Conservation (phyloP, 2,113 vertebrate species). For the Pollimyrus isidori region DNA sequence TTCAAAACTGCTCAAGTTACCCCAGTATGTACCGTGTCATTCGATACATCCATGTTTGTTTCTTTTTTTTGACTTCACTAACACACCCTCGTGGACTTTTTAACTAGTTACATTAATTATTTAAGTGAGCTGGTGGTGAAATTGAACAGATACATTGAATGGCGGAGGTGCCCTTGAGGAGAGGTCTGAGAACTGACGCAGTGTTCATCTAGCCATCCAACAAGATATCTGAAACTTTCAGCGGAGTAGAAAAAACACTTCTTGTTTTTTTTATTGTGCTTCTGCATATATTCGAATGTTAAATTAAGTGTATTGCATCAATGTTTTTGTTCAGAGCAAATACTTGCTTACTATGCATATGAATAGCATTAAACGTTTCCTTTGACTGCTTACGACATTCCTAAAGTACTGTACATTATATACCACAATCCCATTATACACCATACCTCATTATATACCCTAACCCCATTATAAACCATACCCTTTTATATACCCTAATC, state of each 20-base stretch:
- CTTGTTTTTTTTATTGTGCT: not conserved
- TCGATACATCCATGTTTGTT: not conserved
- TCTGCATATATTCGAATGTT: not conserved
- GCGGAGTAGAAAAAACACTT: not conserved
- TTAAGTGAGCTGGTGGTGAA: not conserved
- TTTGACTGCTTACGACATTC: not conserved
- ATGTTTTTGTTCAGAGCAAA: not conserved
- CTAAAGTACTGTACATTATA: not conserved
- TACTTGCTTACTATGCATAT: not conserved
- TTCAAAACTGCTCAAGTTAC: not conserved
- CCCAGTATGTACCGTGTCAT: not conserved
- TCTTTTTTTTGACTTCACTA: not conserved
- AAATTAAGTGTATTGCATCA: not conserved
- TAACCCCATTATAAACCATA: too few relatives aligned
- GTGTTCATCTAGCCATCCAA: not conserved
- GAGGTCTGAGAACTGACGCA: not conserved
- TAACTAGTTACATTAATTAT: not conserved
- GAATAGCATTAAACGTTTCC: not conserved
- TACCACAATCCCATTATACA: too few relatives aligned
- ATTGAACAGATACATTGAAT: not conserved
- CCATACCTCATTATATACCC: too few relatives aligned
- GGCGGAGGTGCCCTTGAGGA: not conserved
- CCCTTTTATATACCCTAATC: too few relatives aligned
- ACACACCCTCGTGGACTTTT: not conserved
- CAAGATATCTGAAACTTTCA: not conserved